phyloP scores from a whole-genome alignment of 2,113 vertebrate genomes.

The Nerophis lumbriciformis region DNA sequence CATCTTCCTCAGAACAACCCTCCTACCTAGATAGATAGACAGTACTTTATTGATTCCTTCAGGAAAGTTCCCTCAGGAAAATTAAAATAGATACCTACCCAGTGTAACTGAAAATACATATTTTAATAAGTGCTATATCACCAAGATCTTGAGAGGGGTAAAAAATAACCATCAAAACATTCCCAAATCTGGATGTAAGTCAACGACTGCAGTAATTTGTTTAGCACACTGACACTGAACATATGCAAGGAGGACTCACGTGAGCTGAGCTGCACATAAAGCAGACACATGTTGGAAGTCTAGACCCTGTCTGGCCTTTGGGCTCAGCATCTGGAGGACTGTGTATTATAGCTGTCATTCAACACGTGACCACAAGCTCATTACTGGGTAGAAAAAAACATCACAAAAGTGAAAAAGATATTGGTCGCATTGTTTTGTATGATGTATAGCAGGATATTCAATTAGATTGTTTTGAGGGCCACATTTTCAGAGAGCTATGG shows the following conservation, averaged over 20 bases:
- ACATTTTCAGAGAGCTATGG: too few species aligned
- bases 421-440: not conserved
- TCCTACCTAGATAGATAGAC: too few species aligned
- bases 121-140: slow-evolving; percentile 5
- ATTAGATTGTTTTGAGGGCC: too few species aligned
- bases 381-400: not conserved
- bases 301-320: slow-evolving; percentile 41
- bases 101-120: slow-evolving; percentile 6
- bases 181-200: slow-evolving; percentile 23
- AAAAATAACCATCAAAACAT: slow-evolving; percentile 6
- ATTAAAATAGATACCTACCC: too few species aligned
- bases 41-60: too few species aligned
- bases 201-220: slow-evolving; percentile 26
- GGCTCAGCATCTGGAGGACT: slow-evolving; percentile 27
- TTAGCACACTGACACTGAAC: slow-evolving; percentile 34
- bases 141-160: not conserved
- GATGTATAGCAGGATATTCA: too few species aligned
- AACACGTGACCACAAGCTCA: slow-evolving; percentile 26
- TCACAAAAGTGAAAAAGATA: not conserved
- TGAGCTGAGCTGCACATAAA: slow-evolving; percentile 35
- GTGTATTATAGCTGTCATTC: slow-evolving; percentile 33
- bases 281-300: slow-evolving; percentile 32
- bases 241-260: slow-evolving; percentile 33
- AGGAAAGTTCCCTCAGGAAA: too few species aligned
- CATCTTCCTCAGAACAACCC: slow-evolving; percentile 39